Evolutionary conservation across 2,113 vertebrate species (phyloP).

Genomic region (Casuarius casuarius): DNA sequence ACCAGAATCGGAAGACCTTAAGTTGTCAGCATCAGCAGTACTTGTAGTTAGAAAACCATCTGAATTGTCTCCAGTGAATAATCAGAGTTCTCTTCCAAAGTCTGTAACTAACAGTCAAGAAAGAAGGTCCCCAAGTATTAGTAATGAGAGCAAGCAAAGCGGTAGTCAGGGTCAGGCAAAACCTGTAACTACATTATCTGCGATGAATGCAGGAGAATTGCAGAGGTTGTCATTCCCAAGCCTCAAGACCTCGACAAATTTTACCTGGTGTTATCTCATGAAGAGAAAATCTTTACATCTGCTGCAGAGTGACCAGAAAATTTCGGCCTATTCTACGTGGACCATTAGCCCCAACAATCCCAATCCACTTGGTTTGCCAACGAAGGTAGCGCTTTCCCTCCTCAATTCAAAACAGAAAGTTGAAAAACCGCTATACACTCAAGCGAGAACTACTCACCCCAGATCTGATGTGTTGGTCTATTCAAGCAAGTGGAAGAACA

Average conservation of each 20-base stretch:
- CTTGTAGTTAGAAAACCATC: constrained; percentile 62
- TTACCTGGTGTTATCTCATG: constrained; percentile 95
- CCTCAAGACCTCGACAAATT: constrained; percentile 92
- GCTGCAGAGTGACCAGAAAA: constrained; percentile 89
- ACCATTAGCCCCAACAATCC: constrained; percentile 84
- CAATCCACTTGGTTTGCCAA: constrained; percentile 91
- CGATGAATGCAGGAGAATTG: constrained; percentile 78
- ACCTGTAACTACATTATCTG: constrained; percentile 73
- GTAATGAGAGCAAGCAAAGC: constrained; percentile 71
- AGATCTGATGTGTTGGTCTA: constrained; percentile 92
- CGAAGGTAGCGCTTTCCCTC: constrained; percentile 94
- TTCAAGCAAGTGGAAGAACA: constrained; percentile 92
- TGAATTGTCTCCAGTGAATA: constrained; percentile 59
- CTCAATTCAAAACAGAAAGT: constrained; percentile 93
- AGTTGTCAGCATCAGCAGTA: constrained; percentile 21
- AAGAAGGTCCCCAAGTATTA: constrained; percentile 71
- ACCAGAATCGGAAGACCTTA: constrained; percentile 75
- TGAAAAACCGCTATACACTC: constrained; percentile 90
- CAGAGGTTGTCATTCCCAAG: constrained; percentile 90
- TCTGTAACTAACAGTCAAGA: constrained; percentile 79
- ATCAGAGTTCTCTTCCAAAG: constrained; percentile 73
- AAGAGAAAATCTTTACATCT: constrained; percentile 89
- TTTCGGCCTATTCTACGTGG: constrained; percentile 92
- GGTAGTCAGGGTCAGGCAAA: constrained; percentile 79
- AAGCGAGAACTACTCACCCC: constrained; percentile 87